Base-by-base conservation (phyloP, 23 tunicate genomes). In the Aplidium turbinatum region DNA sequence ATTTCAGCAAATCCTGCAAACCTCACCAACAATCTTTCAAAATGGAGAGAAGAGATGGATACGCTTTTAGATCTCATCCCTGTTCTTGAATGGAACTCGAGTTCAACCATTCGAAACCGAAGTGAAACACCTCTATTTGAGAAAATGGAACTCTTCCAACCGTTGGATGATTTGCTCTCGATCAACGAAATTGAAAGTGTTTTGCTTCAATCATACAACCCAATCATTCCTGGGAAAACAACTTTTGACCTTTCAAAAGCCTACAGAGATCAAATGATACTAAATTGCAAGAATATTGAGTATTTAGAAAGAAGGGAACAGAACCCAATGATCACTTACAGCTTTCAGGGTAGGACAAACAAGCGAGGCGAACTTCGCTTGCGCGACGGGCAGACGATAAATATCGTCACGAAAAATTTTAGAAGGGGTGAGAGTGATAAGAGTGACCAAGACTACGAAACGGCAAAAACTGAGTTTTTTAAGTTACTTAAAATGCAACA, bases 401-500 rank as follows among this genome's bases (percentile, higher is more conserved):
- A 65, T 21, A 26, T 65, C 3, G 50, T 16, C 5, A 65, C 36
- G 27, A 6, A 35, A 3, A 21, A 11, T 65, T 38, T 35, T 21
- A 2, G 19, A 25, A 65, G 38, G 22, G 19, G 28, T 35, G 50
- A 65, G 7, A 36, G 2, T 2, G 50, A 38, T 3, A 38, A 11
- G 19, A 60, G 47, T 19, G 78, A 57, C 31, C 22, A 76, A 9
- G 19, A 29, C 18, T 75, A 64, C 31, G 64, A 56, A 55, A 62
- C 23, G 21, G 73, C 73, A 3, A 20, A 42, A 61, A 67, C 33
- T 3, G 42, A 72, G 1, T 30, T 86, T 19, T 47, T 48, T n/a
- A 72, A 63, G 21, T 26, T 78, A 9, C 20, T 86, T 21, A 71
- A 42, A 32, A 72, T 68, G 75, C 93, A 78, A 50, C 76, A 70